Evolutionary conservation across 2,888 invertebrate genomes (phyloP), one percentile per base, ranked within the genome.

Genomic region (Himalopsyche tibetana): DNA sequence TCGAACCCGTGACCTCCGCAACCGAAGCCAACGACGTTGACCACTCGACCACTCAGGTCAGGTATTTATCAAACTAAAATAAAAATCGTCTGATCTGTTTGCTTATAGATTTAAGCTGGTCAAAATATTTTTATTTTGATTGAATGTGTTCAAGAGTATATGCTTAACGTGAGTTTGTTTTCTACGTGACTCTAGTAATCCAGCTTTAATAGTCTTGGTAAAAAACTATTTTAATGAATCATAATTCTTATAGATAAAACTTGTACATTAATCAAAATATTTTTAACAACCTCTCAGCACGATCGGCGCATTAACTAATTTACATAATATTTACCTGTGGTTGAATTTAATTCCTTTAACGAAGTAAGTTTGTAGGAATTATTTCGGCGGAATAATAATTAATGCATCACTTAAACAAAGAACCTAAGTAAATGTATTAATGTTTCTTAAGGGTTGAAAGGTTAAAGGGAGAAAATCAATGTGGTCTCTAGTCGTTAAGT

Each of bases 401-500:
- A 63, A 63, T 63, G 63, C 63, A 63, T 19, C 63, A 63, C 63
- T 63, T 19, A 19, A 51, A 63, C 63, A 63, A 63, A 63, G 63
- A 63, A 28, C 63, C 63, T 63, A 63, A 63, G 63, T 63, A 63
- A 63, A 63, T 63, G 63, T 63, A 63, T 19, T 63, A 19, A 19
- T 19, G 63, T 63, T 63, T 19, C 63, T 63, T 63, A 63, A 63
- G 63, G 28, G 63, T 19, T 19, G 28, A 63, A 63, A 19, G 63
- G 63, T 19, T 63, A 63, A 19, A 63, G 63, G 63, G 63, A 63
- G 63, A 63, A 63, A 63, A 63, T 63, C 63, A 63, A 63, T 63
- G 63, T 63, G 63, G 63, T 63, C 11, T n/a, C 19, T 0, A 63
- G 63, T 63, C 63, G 28, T 63, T 19, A 63, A 63, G 63, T 28